Evolutionary conservation across 37 sponge, comb jelly and placozoan species (phyloP).

Genomic region (Geodia barretti): DNA sequence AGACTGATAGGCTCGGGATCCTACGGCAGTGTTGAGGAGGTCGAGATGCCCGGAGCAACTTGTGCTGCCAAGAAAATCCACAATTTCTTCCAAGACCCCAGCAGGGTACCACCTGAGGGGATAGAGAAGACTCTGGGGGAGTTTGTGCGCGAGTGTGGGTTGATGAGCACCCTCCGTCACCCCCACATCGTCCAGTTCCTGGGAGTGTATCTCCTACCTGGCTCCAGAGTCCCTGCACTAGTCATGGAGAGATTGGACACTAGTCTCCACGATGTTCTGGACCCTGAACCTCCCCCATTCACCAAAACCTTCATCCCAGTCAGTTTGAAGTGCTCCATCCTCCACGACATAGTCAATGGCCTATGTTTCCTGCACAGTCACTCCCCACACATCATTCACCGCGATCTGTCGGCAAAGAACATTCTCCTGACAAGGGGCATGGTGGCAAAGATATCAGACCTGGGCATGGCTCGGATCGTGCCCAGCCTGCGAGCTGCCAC

Average conservation of each 20-base stretch:
- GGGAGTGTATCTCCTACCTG: no score
- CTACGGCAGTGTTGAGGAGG: no score
- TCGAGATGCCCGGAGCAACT: background rate
- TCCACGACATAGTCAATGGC: constrained; percentile 31
- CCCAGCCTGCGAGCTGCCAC: background rate
- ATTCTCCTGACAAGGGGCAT: constrained; percentile 21
- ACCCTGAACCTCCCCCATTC: no score
- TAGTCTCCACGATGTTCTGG: no score
- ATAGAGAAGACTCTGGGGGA: no score
- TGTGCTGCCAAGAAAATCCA: constrained; percentile 1
- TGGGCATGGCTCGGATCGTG: constrained; percentile 25
- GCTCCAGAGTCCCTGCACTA: no score
- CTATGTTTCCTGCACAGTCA: constrained; percentile 27
- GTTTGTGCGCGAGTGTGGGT: no score
- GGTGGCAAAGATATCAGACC: constrained; percentile 32
- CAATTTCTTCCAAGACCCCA: constrained; percentile 1
- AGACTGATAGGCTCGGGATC: no score
- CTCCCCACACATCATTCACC: constrained; percentile 33
- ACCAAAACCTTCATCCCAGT: background rate
- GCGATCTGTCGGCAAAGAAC: constrained; percentile 38
- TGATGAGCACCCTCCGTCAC: no score
- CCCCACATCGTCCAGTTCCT: no score
- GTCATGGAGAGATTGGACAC: no score
- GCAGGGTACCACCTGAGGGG: no score
- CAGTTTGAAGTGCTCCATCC: constrained; percentile 10